These are phyloP conservation scores for Lepus oiostolus DNA, from an alignment of 2,797 vertebrate species.

Conservation along the genomic window DNA sequence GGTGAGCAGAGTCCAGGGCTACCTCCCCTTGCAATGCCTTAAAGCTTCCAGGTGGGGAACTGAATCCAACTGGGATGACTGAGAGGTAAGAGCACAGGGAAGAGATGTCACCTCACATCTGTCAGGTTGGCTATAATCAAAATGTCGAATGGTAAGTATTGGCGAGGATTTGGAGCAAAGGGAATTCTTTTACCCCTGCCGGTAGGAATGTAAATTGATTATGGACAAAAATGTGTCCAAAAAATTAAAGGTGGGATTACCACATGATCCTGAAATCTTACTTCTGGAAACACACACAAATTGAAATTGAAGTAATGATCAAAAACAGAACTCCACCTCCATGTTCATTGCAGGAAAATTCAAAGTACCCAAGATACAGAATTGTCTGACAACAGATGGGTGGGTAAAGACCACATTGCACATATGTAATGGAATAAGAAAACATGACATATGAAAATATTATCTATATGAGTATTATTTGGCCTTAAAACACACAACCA, in stretches of 20 bases:
- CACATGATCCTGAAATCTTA: too few relatives aligned
- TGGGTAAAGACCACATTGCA: neutral
- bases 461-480: neutral
- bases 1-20: slow-evolving; percentile 78
- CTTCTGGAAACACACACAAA: neutral
- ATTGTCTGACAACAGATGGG: neutral
- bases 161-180: neutral
- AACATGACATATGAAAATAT: too few relatives aligned
- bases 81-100: neutral
- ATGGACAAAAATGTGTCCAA: neutral
- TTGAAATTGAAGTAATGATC: neutral
- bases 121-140: neutral
- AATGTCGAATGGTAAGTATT: neutral
- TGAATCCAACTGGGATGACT: neutral
- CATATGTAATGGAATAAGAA: neutral
- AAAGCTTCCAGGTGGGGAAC: neutral
- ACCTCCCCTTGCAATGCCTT: too few relatives aligned
- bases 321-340: neutral
- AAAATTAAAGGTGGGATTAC: neutral
- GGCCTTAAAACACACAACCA: neutral
- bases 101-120: neutral
- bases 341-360: neutral
- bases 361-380: neutral
- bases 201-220: too few relatives aligned
- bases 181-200: fast-evolving